phyloP scores from a whole-genome alignment of 2,888 invertebrate genomes.

The Minunthozetes semirufus region DNA sequence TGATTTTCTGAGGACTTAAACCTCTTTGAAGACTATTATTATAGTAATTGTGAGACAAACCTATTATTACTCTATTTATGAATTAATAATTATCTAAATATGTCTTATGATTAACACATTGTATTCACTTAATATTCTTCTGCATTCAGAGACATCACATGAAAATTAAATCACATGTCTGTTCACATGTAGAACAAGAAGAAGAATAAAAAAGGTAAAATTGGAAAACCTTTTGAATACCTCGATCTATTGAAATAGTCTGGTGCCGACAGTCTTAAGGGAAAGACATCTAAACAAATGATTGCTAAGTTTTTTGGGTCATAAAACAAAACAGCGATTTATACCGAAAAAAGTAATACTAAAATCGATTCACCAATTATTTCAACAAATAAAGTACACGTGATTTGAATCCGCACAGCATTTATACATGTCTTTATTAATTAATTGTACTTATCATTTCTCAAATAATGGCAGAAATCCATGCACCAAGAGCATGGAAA shows the following conservation, averaged over 20 bases:
- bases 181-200: conserved; percentile 5
- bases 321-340: neutral
- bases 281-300: neutral
- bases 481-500: too few relatives aligned
- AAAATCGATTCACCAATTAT: too few relatives aligned
- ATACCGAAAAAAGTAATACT: too few relatives aligned
- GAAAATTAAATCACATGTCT: conserved; percentile 12
- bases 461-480: too few relatives aligned
- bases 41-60: too few relatives aligned
- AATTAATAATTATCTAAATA: neutral
- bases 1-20: too few relatives aligned
- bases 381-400: too few relatives aligned
- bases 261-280: neutral
- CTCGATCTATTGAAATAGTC: neutral
- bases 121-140: neutral
- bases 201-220: neutral
- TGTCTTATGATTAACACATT: conserved; percentile 15
- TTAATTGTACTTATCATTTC: too few relatives aligned
- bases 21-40: too few relatives aligned
- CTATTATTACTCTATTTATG: neutral
- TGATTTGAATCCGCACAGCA: too few relatives aligned
- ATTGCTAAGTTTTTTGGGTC: neutral
- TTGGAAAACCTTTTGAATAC: neutral
- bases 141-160: conserved; percentile 9
- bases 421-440: too few relatives aligned